Base-by-base conservation (phyloP, 1,140 invertebrate species). In the Argopecten irradians region DNA sequence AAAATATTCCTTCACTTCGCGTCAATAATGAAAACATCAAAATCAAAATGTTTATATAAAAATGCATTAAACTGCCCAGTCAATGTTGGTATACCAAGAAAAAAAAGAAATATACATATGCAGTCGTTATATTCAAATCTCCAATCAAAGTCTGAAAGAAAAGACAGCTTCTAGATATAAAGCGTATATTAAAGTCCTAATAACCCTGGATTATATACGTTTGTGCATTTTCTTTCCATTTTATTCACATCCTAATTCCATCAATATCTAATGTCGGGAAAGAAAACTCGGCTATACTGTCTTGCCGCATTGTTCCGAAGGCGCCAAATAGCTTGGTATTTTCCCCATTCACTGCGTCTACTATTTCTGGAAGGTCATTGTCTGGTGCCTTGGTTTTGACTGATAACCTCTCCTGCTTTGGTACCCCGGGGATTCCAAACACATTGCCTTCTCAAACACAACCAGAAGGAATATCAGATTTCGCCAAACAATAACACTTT, bases 241-340 rank as follows among this genome's bases (percentile, higher is more conserved):
- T 28, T 71, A 71, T 71, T 71, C 16, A 5, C 43, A 8, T n/a
- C 55, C 28, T 28, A 71, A n/a, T 71, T 71, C 55, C 22, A 71
- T 71, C 55, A 71, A 71, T 28, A 71, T 28, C 22, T 11, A 71
- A 71, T 71, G n/a, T 28, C n/a, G 55, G 5, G 55, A 28, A 28
- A n/a, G n/a, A n/a, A 71, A 71, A 71, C 5, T 28, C 22, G 2
- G 22, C 55, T 71, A 28, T 5, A 11, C 5, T 28, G 8, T 71
- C 55, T 71, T 71, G 55, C 55, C n/a, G 55, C 55, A 71, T 71
- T 71, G 55, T 71, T n/a, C 55, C 0, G 55, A 71, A 71, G 55
- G 55, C 55, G 55, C 55, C 55, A 71, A 28, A n/a, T 28, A 71
- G n/a, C 55, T 71, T n/a, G 3, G 55, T 71, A 11, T 71, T 1